phyloP scores from a whole-genome alignment of 1,140 invertebrate species.

The Polypedilum pembai region DNA sequence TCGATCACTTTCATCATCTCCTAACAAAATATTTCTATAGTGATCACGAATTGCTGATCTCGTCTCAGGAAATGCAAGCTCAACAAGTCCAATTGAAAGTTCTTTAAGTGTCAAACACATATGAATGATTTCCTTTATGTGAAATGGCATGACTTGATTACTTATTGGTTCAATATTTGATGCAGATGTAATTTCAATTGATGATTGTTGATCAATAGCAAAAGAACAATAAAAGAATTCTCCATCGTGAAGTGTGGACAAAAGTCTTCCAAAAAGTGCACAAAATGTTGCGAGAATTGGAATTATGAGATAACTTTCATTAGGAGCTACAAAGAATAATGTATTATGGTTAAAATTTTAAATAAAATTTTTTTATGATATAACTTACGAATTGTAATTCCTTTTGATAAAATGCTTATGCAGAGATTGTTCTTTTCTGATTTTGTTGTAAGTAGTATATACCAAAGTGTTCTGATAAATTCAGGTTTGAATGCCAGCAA shows the following conservation, averaged over 20 bases:
- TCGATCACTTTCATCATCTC: constrained; percentile 36
- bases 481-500: constrained; percentile 75
- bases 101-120: constrained; percentile 65
- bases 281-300: constrained; percentile 78
- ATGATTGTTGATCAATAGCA: constrained; percentile 33
- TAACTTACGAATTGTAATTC: constrained; percentile 39
- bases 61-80: constrained; percentile 81
- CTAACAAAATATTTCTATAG: constrained; percentile 43
- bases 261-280: constrained; percentile 70
- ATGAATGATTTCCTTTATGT: constrained; percentile 48
- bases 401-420: constrained; percentile 40
- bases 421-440: constrained; percentile 42
- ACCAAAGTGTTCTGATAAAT: constrained; percentile 77
- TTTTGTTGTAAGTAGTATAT: constrained; percentile 48
- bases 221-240: constrained; percentile 62
- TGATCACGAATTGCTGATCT: constrained; percentile 48
- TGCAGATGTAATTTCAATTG: constrained; percentile 35
- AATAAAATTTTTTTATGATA: neutral
- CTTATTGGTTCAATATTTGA: constrained; percentile 37
- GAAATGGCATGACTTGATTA: constrained; percentile 42
- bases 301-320: constrained; percentile 65
- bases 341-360: neutral
- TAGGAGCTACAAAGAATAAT: constrained; percentile 44
- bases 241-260: constrained; percentile 79
- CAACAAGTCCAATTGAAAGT: constrained; percentile 79